These are phyloP conservation scores for Rapana venosa DNA, from an alignment of 2,888 invertebrate genomes.

Conservation along the genomic window DNA sequence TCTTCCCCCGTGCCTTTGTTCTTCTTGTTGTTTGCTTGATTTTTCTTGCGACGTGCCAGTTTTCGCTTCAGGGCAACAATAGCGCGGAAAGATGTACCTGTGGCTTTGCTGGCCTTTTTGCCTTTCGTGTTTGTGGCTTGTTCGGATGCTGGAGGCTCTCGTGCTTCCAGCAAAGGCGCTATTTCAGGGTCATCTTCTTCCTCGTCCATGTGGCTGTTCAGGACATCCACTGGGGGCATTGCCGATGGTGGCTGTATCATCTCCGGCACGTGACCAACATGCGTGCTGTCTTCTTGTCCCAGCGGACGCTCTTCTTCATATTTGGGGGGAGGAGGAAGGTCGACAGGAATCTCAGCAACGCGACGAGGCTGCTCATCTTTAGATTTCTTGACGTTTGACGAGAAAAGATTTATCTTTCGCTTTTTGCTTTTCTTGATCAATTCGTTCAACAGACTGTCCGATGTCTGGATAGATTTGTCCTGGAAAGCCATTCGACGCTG, in stretches of 20 bases:
- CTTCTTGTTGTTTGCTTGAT: slow-evolving; percentile 11
- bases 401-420: slow-evolving; percentile 28
- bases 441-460: slow-evolving; percentile 42
- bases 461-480: slow-evolving; percentile 49
- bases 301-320: background rate
- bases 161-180: background rate
- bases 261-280: background rate
- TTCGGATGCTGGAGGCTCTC: background rate
- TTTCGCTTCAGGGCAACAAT: slow-evolving; percentile 48
- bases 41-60: slow-evolving; percentile 30
- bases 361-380: background rate
- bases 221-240: background rate
- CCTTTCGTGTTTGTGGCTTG: background rate
- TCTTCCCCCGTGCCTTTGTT: slow-evolving; percentile 38
- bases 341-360: background rate
- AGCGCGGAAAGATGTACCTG: slow-evolving; percentile 46
- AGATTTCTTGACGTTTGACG: slow-evolving; percentile 31
- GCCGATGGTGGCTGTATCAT: background rate
- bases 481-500: slow-evolving; percentile 24
- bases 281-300: background rate
- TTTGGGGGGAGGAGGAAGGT: no score
- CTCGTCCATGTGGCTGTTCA: slow-evolving; percentile 21
- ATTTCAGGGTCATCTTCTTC: slow-evolving; percentile 35
- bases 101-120: slow-evolving; percentile 39
- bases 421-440: slow-evolving; percentile 43